A percentile compares a stretch with the other conserved stretches of the same genome.
Conservation (phyloP, 1,140 invertebrate genomes). For the Phymorhynchus buccinoides region DNA sequence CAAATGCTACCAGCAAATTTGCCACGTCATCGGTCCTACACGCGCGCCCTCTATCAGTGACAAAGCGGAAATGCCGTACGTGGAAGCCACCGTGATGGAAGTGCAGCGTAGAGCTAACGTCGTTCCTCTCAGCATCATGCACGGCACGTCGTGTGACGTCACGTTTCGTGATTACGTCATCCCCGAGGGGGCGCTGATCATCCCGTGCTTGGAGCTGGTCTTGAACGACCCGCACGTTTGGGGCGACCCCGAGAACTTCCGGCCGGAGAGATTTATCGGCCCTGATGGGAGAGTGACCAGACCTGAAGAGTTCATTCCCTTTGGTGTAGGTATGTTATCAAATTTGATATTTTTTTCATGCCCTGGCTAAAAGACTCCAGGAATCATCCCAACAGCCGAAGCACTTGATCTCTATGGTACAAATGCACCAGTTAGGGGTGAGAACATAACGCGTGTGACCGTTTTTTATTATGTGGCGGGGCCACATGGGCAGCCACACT, state of each 20-base stretch:
- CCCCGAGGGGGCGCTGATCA: not conserved
- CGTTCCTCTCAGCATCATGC: not conserved
- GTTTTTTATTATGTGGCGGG: too few species aligned
- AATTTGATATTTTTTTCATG: too few species aligned
- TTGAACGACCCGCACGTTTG: not conserved
- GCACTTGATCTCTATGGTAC: too few species aligned
- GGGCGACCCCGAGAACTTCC: not conserved
- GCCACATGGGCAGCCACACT: too few species aligned
- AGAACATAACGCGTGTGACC: too few species aligned
- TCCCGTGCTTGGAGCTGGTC: not conserved
- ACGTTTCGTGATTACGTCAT: not conserved
- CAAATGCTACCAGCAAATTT: not conserved
- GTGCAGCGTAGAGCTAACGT: not conserved
- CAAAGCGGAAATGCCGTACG: not conserved
- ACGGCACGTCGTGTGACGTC: not conserved
- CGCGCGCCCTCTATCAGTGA: not conserved
- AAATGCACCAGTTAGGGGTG: too few species aligned
- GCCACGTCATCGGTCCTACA: not conserved
- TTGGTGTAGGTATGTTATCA: not conserved
- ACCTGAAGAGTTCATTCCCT: not conserved
- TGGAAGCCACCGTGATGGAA: not conserved
- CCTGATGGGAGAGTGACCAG: not conserved
- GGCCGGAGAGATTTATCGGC: slow-evolving; percentile 1
- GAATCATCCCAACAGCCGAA: too few species aligned
- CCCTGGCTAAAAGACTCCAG: too few species aligned